Conservation (phyloP, 2,113 vertebrate genomes). For the Bungarus multicinctus region DNA sequence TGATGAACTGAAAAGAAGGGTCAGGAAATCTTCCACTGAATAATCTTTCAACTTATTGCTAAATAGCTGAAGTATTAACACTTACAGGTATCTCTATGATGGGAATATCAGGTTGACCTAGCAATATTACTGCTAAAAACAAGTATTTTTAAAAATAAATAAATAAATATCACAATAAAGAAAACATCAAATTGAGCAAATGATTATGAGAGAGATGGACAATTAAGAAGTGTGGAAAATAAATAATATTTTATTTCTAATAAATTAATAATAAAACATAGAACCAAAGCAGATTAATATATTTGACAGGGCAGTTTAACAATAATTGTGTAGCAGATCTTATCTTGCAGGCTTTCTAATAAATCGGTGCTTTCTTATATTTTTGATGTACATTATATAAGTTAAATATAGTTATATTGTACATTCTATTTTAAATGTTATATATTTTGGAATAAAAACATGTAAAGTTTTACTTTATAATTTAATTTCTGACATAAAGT, state of each 20-base stretch:
- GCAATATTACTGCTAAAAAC: not conserved
- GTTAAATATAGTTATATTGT: slow-evolving; percentile 54
- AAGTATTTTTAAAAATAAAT: not conserved
- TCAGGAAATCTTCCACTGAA: not conserved
- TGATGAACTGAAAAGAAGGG: slow-evolving; percentile 40
- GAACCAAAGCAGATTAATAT: not conserved
- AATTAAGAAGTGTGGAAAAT: not conserved
- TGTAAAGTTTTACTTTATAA: slow-evolving; percentile 50
- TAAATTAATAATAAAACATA: slow-evolving; percentile 5
- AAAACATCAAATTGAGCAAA: slow-evolving; percentile 31
- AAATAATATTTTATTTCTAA: slow-evolving; percentile 21
- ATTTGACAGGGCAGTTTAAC: slow-evolving; percentile 32
- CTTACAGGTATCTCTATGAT: slow-evolving; percentile 16
- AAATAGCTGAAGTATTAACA: not conserved
- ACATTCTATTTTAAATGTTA: slow-evolving; percentile 63
- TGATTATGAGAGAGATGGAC: not conserved
- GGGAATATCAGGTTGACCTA: not conserved
- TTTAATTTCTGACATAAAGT: slow-evolving; percentile 32
- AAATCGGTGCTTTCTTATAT: slow-evolving; percentile 58
- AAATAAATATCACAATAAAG: not conserved
- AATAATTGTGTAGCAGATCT: slow-evolving; percentile 1
- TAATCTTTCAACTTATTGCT: not conserved
- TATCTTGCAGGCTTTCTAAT: slow-evolving; percentile 32
- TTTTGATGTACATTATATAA: slow-evolving; percentile 75
- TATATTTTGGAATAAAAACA: slow-evolving; percentile 60